Percentiles rank a stretch among this genome's conserved stretches.
Evolutionary conservation across 2,888 invertebrate species (phyloP).

Genomic region (Andricus curvator): DNA sequence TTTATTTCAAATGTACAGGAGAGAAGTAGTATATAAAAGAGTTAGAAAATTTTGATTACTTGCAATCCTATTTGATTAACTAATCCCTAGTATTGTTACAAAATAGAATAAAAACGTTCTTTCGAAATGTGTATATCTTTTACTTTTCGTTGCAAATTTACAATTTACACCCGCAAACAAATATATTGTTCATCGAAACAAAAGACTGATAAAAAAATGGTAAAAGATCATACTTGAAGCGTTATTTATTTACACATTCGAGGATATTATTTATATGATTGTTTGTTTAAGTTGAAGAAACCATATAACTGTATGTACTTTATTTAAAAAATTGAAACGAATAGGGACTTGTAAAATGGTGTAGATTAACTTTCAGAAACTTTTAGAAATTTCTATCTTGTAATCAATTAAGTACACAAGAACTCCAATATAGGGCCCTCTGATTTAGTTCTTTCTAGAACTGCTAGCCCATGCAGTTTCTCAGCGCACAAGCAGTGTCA

Average conservation of each 20-base stretch:
- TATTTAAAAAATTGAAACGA: not conserved
- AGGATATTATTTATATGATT: not conserved
- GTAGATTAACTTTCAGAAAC: not conserved
- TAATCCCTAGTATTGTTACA: constrained; percentile 15
- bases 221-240: not conserved
- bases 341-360: not conserved
- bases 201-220: not conserved
- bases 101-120: constrained; percentile 8
- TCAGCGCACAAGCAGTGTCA: too few species aligned
- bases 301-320: not conserved
- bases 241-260: not conserved
- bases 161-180: not conserved
- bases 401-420: not conserved
- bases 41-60: constrained; percentile 16
- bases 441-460: too few species aligned
- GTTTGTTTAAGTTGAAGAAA: not conserved
- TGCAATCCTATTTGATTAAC: constrained; percentile 27
- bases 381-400: not conserved
- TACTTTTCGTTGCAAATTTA: not conserved
- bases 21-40: constrained; percentile 6
- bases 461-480: too few species aligned
- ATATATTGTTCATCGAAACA: not conserved
- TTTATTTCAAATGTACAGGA: constrained; percentile 16
- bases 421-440: too few species aligned
- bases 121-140: not conserved